These are phyloP conservation scores for Macrosiphum euphorbiae DNA, from an alignment of 2,888 invertebrate genomes.

Conservation along the genomic window DNA sequence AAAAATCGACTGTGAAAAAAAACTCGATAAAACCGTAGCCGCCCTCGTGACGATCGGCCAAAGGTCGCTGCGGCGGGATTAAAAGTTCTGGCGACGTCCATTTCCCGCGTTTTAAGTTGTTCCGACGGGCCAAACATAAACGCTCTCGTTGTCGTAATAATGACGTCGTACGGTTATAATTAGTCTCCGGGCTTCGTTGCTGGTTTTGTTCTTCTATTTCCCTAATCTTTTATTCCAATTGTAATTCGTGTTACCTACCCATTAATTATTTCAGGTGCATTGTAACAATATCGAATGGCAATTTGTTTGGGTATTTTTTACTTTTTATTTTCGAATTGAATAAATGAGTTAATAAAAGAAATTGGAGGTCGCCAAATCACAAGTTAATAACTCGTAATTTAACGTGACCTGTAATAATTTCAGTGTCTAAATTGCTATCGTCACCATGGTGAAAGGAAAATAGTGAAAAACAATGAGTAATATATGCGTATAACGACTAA, in stretches of 20 bases:
- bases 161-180: constrained; percentile 22
- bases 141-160: constrained; percentile 8
- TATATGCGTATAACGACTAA: neutral
- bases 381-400: neutral
- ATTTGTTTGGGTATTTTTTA: neutral
- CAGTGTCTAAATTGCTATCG: neutral
- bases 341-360: too few species aligned
- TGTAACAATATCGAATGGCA: neutral
- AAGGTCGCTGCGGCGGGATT: neutral
- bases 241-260: too few species aligned
- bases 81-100: constrained; percentile 2
- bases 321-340: neutral
- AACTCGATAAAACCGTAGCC: neutral
- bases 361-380: neutral
- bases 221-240: neutral
- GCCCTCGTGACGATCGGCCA: neutral
- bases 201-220: neutral
- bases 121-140: constrained; percentile 22
- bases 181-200: neutral
- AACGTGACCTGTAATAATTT: neutral
- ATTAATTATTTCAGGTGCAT: neutral
- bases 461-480: neutral
- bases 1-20: neutral
- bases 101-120: constrained; percentile 11
- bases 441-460: neutral